Base-by-base conservation (phyloP, 92 coral and sea anemone genomes). In the Porites lobata region DNA sequence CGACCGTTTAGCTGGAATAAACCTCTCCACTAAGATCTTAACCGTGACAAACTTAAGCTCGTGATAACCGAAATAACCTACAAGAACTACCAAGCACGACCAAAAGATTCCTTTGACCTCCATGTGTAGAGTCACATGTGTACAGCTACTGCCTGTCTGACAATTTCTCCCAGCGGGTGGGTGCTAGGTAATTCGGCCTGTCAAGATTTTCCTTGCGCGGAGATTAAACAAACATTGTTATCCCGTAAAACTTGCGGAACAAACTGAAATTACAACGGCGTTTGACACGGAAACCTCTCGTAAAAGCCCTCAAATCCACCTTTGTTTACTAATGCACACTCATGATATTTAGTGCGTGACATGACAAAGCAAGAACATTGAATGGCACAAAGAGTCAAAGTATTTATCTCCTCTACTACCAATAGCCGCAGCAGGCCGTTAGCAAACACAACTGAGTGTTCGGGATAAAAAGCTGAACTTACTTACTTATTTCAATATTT, bases 41-140 rank as follows among this genome's bases (percentile, higher is more conserved):
- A 8, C 65, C n/a, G 77, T 81, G 15, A 81, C 77, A 24, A 67
- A 72, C 10, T 65, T 68, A 9, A 81, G 86, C 51, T 81, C 86
- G 12, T 68, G 86, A 6, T 68, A 32, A 71, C 67, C 47, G 8
- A 56, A 65, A 54, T 68, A 81, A 2, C 9, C 86, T 15, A 81
- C 50, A 18, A 52, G 15, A 7, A 65, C 86, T 52, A 53, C 67
- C 11, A 81, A 53, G 69, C 77, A 81, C 8, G 86, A 24, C 86
- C 76, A 50, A 9, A 78, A 78, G 18, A 62, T 17, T 10, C 38
- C 2, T 17, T 64, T 78, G 13, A 47, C 29, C 29, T 32, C 72
- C 83, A 78, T 78, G 10, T 1, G 57, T 54, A 13, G 10, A 54
- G 10, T 14, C 61, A 2, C 61, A 2, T 0, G 61, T 56, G 6